Conservation (phyloP, 2,113 vertebrate species). For the Dicerorhinus sumatrensis region DNA sequence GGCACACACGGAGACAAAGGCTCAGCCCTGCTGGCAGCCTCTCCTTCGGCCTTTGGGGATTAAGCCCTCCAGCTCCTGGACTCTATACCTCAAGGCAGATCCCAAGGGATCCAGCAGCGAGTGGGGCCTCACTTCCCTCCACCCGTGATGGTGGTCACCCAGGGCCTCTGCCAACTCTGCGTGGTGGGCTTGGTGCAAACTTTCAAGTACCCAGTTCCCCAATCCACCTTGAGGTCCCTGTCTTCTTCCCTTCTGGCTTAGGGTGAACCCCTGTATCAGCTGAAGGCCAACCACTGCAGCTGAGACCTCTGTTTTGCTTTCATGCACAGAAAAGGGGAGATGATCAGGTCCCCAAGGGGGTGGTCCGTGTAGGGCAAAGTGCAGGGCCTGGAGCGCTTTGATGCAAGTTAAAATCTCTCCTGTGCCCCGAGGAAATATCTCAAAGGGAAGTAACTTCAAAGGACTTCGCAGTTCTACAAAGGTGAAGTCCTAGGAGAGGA, state of each 20-base stretch:
- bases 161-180: too few relatives aligned
- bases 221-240: not conserved
- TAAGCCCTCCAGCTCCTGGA: not conserved
- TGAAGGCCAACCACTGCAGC: not conserved
- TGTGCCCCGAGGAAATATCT: not conserved
- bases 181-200: not conserved
- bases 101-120: too few relatives aligned
- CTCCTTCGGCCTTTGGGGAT: not conserved
- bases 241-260: not conserved
- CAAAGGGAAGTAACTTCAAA: not conserved
- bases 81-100: not conserved
- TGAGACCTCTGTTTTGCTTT: not conserved
- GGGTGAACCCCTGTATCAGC: accelerated
- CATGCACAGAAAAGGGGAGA: not conserved
- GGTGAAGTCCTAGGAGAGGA: not conserved
- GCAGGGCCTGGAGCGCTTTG: not conserved
- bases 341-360: too few relatives aligned
- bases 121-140: not conserved
- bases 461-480: not conserved
- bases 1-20: not conserved
- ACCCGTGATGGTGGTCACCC: accelerated
- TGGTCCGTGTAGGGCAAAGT: not conserved
- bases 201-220: not conserved
- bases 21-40: not conserved
- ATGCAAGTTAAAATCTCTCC: not conserved